phyloP scores from a whole-genome alignment of 2,797 vertebrate species.

The Karalla daura region DNA sequence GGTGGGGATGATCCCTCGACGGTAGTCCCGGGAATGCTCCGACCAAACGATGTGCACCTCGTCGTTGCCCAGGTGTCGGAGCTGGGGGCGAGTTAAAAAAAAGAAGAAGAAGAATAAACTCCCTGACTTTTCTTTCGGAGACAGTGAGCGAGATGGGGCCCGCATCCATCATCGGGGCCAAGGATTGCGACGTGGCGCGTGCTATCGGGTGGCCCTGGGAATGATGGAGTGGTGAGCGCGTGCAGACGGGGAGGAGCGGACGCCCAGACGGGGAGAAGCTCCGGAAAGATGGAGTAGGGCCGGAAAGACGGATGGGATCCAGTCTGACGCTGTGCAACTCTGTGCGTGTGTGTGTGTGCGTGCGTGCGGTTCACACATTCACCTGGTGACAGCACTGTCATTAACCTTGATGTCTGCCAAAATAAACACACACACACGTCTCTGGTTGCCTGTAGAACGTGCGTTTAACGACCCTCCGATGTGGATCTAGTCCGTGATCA shows the following conservation, averaged over 20 bases:
- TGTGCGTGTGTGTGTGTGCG: constrained; percentile 32
- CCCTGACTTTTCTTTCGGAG: too few species aligned
- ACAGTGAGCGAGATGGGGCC: constrained; percentile 8
- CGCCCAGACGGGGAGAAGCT: constrained; percentile 69
- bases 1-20: constrained; percentile 96
- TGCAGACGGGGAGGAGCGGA: constrained; percentile 71
- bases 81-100: constrained; percentile 73
- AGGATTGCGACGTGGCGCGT: constrained; percentile 53
- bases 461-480: constrained; percentile 28
- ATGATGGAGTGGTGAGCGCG: constrained; percentile 77
- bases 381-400: constrained; percentile 59
- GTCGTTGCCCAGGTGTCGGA: constrained; percentile 96
- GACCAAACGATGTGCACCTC: constrained; percentile 99
- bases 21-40: constrained; percentile 96
- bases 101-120: neutral
- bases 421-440: constrained; percentile 10
- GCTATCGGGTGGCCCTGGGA: constrained; percentile 61
- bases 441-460: constrained; percentile 12
- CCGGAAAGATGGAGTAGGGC: constrained; percentile 68
- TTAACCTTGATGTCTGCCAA: constrained; percentile 77
- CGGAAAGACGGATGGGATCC: constrained; percentile 67
- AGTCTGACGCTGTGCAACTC: constrained; percentile 25
- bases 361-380: constrained; percentile 35
- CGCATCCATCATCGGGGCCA: constrained; percentile 71
- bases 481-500: too few species aligned